Percentiles rank a stretch among this genome's conserved stretches.
Conservation (phyloP, 1,140 invertebrate species). For the Nasonia longicornis region DNA sequence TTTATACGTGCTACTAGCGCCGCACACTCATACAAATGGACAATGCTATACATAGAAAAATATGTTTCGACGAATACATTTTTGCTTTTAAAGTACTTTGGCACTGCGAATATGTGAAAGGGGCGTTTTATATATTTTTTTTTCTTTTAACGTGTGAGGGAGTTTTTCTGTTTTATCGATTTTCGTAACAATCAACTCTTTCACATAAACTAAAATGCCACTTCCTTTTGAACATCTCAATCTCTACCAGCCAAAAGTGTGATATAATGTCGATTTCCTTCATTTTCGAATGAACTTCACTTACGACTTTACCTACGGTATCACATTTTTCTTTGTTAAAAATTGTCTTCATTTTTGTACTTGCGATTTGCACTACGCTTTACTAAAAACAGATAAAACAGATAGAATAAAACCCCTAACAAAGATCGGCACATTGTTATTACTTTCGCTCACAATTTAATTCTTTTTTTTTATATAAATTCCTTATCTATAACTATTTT, state of each 20-base stretch:
- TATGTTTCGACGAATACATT: slow-evolving; percentile 34
- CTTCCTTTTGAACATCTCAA: neutral
- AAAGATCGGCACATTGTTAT: slow-evolving; percentile 40
- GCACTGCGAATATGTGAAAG: slow-evolving; percentile 41
- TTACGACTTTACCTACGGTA: neutral
- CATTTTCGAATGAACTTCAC: neutral
- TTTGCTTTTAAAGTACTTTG: slow-evolving; percentile 40
- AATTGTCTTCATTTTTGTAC: slow-evolving; percentile 18
- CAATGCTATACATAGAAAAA: slow-evolving; percentile 39
- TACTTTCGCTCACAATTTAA: slow-evolving; percentile 23
- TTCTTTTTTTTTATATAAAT: neutral
- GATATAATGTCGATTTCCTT: neutral
- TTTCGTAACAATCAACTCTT: slow-evolving; percentile 12
- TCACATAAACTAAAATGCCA: neutral
- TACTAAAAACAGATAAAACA: slow-evolving; percentile 26
- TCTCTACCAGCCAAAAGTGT: neutral
- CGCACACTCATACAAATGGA: neutral
- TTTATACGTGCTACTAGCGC: slow-evolving; percentile 7
- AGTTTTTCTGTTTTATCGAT: slow-evolving; percentile 32
- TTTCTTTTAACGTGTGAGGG: neutral
- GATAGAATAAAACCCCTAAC: slow-evolving; percentile 11
- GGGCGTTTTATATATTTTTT: slow-evolving; percentile 9
- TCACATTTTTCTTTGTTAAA: neutral
- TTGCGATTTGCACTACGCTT: neutral
- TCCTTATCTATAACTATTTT: neutral